These are phyloP conservation scores for Ianthella basta DNA, from an alignment of 37 sponge, comb jelly and placozoan genomes.

Conservation along the genomic window DNA sequence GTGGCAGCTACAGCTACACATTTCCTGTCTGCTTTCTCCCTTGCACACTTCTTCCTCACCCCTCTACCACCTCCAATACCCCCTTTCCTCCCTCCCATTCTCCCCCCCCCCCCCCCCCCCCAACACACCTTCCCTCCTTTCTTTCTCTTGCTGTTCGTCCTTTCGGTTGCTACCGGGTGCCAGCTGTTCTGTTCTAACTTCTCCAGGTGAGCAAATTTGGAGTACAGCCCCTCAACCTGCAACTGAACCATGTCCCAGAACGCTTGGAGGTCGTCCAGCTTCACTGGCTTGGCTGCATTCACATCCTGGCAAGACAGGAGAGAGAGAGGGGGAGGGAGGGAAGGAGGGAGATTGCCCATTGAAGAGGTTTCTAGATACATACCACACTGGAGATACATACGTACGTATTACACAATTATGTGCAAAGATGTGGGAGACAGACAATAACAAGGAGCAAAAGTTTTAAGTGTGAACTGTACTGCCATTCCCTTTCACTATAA, in stretches of 20 bases:
- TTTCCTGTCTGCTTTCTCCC: too few relatives aligned
- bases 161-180: conserved; percentile 23
- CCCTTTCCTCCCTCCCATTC: background rate
- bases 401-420: too few relatives aligned
- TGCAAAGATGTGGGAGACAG: background rate
- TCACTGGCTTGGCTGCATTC: conserved; percentile 43
- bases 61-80: too few relatives aligned
- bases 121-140: conserved; percentile 6
- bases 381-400: too few relatives aligned
- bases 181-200: conserved; percentile 65
- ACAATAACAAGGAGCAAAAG: background rate
- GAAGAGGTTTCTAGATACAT: too few relatives aligned
- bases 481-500: too few relatives aligned
- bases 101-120: background rate
- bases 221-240: conserved; percentile 68
- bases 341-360: background rate
- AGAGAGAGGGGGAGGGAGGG: background rate
- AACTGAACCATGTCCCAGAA: conserved; percentile 93
- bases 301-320: background rate
- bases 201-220: conserved; percentile 52
- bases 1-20: too few relatives aligned
- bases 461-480: too few relatives aligned
- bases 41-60: too few relatives aligned
- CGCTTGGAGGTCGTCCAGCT: conserved; percentile 62
- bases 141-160: conserved; percentile 16